A percentile compares a stretch with the other conserved stretches of the same genome.
phyloP scores from a whole-genome alignment of 2,888 invertebrate genomes.

The Luperina testacea region DNA sequence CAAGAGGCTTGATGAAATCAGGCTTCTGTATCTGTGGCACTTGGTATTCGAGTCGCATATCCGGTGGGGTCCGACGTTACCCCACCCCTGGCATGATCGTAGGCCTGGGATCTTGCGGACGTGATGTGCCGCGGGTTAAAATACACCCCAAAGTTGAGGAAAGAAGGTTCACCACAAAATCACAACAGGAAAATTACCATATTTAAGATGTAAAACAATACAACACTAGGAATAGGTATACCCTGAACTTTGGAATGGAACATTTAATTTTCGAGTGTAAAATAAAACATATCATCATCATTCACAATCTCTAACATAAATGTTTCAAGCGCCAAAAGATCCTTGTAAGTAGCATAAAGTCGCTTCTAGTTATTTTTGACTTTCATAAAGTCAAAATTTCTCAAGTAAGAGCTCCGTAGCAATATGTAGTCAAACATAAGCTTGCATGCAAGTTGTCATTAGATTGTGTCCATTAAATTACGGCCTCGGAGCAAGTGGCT shows the following conservation, averaged over 20 bases:
- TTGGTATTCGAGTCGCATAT: conserved; percentile 68
- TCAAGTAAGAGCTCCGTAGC: background rate
- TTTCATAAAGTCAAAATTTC: background rate
- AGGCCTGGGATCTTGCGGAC: conserved; percentile 68
- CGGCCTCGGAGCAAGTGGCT: conserved; percentile 6
- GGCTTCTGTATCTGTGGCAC: conserved; percentile 24
- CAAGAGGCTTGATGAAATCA: conserved; percentile 37
- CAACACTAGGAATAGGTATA: background rate
- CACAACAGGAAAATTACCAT: background rate
- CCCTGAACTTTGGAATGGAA: background rate
- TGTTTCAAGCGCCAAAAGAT: background rate
- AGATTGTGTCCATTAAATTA: background rate
- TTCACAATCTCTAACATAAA: background rate
- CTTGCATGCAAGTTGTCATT: conserved; percentile 19
- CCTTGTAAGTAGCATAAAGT: too few species aligned
- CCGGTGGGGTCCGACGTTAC: conserved; percentile 54
- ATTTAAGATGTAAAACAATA: background rate
- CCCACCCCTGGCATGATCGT: conserved; percentile 65
- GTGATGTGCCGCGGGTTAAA: conserved; percentile 63
- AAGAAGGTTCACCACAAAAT: conserved; percentile 23
- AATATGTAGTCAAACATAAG: background rate
- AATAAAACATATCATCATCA: too few species aligned
- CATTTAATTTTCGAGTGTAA: too few species aligned
- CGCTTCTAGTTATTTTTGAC: background rate
- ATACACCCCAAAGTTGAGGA: background rate